Conservation (phyloP, 1,140 invertebrate species). For the Heliconius melpomene region DNA sequence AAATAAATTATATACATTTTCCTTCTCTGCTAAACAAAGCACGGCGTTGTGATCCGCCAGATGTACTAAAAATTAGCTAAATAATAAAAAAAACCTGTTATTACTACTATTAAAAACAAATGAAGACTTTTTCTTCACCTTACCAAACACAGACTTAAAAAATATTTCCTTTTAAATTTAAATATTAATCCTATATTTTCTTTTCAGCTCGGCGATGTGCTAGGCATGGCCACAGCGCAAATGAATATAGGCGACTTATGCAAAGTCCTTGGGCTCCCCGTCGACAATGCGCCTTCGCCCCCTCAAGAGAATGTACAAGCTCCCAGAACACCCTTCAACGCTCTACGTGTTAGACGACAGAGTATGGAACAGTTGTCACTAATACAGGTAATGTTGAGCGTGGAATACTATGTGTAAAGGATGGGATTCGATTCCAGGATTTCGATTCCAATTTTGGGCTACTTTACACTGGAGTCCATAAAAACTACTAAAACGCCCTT, state of each 20-base stretch:
- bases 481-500: no score
- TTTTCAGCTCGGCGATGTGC: constrained; percentile 90
- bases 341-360: constrained; percentile 88
- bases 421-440: no score
- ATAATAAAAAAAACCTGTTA: no score
- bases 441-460: no score
- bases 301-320: constrained; percentile 45
- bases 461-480: no score
- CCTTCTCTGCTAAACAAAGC: no score
- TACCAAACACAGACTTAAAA: no score
- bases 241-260: constrained; percentile 95
- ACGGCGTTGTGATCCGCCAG: no score
- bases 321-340: constrained; percentile 69
- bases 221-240: constrained; percentile 95
- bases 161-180: neutral
- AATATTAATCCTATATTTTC: constrained; percentile 22
- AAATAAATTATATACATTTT: no score
- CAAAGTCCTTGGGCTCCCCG: constrained; percentile 90
- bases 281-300: constrained; percentile 67
- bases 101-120: no score
- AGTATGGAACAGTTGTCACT: constrained; percentile 98
- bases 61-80: no score
- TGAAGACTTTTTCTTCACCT: no score
- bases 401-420: neutral
- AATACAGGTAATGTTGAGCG: constrained; percentile 86